A percentile compares a stretch with the other conserved stretches of the same genome.
phyloP scores from a whole-genome alignment of 2,113 vertebrate species.

The Rhynchomys soricoides region DNA sequence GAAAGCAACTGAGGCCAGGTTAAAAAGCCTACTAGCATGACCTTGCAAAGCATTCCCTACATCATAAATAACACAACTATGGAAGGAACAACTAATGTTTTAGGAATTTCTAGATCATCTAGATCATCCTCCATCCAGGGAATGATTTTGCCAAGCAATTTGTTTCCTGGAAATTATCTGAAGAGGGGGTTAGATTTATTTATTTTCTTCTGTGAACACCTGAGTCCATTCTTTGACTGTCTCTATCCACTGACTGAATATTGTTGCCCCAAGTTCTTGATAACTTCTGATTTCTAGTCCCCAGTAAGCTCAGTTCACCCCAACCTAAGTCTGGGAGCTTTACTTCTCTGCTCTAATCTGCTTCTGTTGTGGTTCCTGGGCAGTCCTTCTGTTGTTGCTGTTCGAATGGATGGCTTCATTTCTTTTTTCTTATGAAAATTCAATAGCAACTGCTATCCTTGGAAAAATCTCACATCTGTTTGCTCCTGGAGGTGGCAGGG shows the following conservation, averaged over 20 bases:
- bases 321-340: not conserved
- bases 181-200: not conserved
- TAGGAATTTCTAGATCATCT: not conserved
- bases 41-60: not conserved
- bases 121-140: not conserved
- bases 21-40: not conserved
- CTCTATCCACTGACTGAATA: not conserved
- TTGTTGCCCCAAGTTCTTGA: not conserved
- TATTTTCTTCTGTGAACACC: not conserved
- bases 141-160: not conserved
- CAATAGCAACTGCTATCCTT: not conserved
- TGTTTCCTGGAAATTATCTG: constrained; percentile 5
- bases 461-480: not conserved
- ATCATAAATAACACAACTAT: not conserved
- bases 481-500: not conserved
- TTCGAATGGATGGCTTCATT: constrained; percentile 47
- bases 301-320: not conserved
- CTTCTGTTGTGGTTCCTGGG: constrained; percentile 6
- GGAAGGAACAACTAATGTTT: not conserved
- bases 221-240: not conserved
- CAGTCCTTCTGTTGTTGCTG: not conserved
- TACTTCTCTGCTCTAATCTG: not conserved
- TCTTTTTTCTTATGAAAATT: constrained; percentile 58
- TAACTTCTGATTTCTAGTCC: not conserved
- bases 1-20: not conserved